These are phyloP conservation scores for Indicator maculatus DNA, from an alignment of 2,113 vertebrate species.

Conservation along the genomic window DNA sequence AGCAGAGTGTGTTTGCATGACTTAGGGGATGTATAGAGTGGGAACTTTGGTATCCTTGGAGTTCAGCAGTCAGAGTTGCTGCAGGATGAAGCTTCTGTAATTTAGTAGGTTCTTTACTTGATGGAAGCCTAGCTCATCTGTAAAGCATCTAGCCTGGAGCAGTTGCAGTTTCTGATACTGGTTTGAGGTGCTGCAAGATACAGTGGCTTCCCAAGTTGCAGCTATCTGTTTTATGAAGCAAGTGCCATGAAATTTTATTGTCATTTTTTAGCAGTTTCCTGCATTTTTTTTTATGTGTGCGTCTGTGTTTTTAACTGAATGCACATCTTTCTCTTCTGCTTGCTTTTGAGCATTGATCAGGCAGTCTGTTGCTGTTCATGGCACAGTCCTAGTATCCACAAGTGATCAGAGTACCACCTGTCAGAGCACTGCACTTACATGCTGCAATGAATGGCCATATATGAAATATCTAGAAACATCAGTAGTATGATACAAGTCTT, in stretches of 20 bases:
- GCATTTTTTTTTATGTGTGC: not conserved
- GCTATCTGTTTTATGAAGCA: not conserved
- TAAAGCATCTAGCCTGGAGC: not conserved
- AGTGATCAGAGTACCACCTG: not conserved
- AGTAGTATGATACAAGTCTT: not conserved
- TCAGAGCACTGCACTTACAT: not conserved
- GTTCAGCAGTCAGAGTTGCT: not conserved
- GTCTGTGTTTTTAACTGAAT: not conserved
- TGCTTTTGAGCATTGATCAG: not conserved
- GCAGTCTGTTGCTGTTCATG: not conserved
- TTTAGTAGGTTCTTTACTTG: not conserved
- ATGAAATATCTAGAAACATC: not conserved
- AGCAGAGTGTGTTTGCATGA: rapidly evolving
- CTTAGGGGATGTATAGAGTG: not conserved
- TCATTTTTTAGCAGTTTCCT: not conserved
- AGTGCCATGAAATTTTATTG: not conserved
- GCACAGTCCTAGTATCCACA: not conserved
- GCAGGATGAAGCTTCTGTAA: not conserved
- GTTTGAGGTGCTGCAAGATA: not conserved
- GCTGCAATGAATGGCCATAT: not conserved
- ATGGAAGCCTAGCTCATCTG: not conserved
- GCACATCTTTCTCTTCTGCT: not conserved
- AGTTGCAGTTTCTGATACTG: not conserved
- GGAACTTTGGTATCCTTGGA: rapidly evolving
- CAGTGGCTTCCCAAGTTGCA: not conserved